These are phyloP conservation scores for Aix galericulata DNA, from an alignment of 2,113 vertebrate genomes.

Conservation along the genomic window DNA sequence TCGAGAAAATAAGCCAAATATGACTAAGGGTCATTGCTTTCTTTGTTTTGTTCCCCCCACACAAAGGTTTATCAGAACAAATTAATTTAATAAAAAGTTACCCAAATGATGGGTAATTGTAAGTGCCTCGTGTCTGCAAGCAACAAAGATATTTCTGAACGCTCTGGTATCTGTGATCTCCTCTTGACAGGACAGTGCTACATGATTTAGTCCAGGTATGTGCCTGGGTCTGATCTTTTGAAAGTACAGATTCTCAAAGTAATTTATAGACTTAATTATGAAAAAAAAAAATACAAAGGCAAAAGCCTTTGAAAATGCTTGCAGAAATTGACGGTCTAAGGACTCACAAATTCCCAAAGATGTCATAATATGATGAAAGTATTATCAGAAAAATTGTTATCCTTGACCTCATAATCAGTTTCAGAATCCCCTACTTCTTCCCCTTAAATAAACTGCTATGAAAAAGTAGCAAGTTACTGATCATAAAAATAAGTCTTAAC, in stretches of 20 bases:
- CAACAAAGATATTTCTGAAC: neutral
- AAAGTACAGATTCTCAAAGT: neutral
- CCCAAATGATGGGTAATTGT: neutral
- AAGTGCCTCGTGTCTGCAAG: neutral
- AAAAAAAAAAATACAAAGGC: neutral
- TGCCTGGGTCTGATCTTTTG: neutral
- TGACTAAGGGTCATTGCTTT: accelerated
- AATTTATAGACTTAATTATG: neutral
- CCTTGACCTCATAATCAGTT: neutral
- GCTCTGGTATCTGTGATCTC: accelerated
- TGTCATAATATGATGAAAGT: neutral
- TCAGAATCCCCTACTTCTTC: neutral
- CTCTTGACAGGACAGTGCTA: neutral
- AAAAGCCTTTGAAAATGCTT: neutral
- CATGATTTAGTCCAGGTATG: accelerated
- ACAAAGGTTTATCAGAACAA: neutral
- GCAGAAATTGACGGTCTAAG: neutral
- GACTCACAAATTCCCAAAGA: neutral
- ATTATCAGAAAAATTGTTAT: no score
- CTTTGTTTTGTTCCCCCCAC: no score
- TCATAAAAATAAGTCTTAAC: neutral
- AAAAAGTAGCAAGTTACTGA: neutral
- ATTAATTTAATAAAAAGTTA: accelerated
- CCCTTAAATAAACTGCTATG: neutral
- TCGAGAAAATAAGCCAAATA: neutral